phyloP scores from a whole-genome alignment of 2,113 vertebrate genomes.

The Periophthalmodon schlosseri region DNA sequence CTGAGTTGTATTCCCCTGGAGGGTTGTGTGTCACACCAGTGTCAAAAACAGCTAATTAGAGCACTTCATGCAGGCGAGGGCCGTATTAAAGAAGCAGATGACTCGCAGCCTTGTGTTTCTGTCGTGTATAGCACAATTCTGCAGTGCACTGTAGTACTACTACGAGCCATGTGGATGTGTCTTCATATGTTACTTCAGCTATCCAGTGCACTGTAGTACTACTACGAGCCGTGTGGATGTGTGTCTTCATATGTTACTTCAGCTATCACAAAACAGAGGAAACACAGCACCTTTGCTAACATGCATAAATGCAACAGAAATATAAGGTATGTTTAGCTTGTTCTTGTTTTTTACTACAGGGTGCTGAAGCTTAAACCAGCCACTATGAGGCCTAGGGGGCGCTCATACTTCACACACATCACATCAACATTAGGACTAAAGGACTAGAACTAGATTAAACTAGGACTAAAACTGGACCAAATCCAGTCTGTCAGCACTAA shows the following conservation, averaged over 20 bases:
- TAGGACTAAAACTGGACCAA: no score
- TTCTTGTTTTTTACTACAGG: no score
- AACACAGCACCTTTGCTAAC: not conserved
- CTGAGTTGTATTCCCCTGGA: conserved; percentile 63
- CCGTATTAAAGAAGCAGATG: conserved; percentile 63
- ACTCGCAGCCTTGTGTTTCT: conserved; percentile 51
- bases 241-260: not conserved
- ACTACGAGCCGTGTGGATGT: conserved; percentile 12
- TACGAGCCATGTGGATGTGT: conserved; percentile 12
- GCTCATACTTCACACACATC: no score
- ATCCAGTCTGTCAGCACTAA: no score
- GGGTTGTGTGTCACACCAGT: conserved; percentile 72
- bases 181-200: not conserved
- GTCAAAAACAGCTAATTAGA: conserved; percentile 79
- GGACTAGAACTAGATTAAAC: no score
- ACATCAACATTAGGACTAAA: not conserved
- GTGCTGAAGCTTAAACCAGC: not conserved
- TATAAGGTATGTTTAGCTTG: not conserved
- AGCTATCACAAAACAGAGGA: not conserved
- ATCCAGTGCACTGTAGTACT: not conserved
- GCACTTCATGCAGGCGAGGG: conserved; percentile 65
- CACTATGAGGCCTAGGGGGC: not conserved
- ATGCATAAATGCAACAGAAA: not conserved
- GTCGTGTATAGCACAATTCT: conserved; percentile 27
- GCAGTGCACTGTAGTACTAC: conserved; percentile 8